Conservation (phyloP, 1,140 invertebrate species). For the Plectus sambesii region DNA sequence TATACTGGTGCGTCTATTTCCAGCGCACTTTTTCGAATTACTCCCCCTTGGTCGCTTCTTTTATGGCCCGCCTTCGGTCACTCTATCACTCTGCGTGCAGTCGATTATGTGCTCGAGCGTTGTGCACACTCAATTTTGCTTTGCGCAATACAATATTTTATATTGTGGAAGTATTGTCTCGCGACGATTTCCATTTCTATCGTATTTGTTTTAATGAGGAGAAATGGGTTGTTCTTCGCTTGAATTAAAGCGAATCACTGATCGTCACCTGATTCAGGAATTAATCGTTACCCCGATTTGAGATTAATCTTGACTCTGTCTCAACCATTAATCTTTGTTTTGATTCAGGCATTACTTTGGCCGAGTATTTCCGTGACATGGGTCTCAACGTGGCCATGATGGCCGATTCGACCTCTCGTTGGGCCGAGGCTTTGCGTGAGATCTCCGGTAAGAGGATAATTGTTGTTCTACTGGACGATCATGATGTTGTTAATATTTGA, state of each 20-base stretch:
- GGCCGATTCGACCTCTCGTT: slow-evolving; percentile 99
- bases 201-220: no score
- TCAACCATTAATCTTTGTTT: no score
- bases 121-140: no score
- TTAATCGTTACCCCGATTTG: no score
- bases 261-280: no score
- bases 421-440: slow-evolving; percentile 98
- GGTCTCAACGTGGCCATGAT: slow-evolving; percentile 99
- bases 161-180: no score
- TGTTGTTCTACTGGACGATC: no score
- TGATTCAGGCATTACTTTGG: slow-evolving; percentile 76
- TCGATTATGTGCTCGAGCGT: neutral
- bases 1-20: slow-evolving; percentile 64
- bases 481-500: no score
- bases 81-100: neutral
- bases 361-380: slow-evolving; percentile 97
- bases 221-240: slow-evolving; percentile 15
- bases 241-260: no score
- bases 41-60: slow-evolving; percentile 22
- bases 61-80: neutral
- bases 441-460: no score
- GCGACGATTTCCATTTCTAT: no score
- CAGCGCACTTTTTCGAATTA: slow-evolving; percentile 40
- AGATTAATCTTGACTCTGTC: neutral
- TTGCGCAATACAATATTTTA: no score